Percentiles rank a stretch among this genome's conserved stretches.
These are phyloP conservation scores for Zingel zingel DNA, from an alignment of 2,113 vertebrate species.

Conservation along the genomic window DNA sequence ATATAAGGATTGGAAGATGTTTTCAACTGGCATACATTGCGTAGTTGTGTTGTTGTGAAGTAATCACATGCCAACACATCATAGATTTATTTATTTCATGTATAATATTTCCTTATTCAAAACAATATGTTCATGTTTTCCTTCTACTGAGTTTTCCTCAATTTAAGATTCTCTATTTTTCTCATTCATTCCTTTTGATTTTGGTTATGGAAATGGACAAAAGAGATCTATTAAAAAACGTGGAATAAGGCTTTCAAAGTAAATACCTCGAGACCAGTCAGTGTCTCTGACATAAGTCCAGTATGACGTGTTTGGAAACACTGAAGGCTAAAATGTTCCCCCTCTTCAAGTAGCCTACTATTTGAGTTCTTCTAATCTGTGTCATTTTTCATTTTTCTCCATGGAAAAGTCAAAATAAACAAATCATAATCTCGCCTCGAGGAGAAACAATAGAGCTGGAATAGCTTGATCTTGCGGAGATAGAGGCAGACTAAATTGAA, in stretches of 20 bases:
- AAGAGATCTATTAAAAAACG: constrained; percentile 5
- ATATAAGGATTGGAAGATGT: background rate
- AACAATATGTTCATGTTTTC: background rate
- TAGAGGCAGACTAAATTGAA: constrained; percentile 3
- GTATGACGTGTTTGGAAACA: constrained; percentile 44
- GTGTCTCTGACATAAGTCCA: constrained; percentile 43
- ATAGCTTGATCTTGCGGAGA: constrained; percentile 33
- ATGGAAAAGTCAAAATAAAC: constrained; percentile 63
- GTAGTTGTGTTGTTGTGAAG: background rate
- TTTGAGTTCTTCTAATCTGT: constrained; percentile 57
- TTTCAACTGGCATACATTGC: background rate
- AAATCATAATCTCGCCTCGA: constrained; percentile 39
- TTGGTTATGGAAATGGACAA: constrained; percentile 9
- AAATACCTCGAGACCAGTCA: constrained; percentile 26
- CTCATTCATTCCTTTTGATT: constrained; percentile 6
- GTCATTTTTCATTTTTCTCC: constrained; percentile 49
- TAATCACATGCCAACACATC: constrained; percentile 3
- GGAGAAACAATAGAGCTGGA: constrained; percentile 45
- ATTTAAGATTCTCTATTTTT: background rate
- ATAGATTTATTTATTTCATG: background rate
- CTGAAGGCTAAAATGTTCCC: constrained; percentile 38
- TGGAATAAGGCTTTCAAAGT: background rate
- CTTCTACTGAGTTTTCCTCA: background rate
- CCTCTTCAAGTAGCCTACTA: background rate
- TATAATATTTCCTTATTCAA: background rate